phyloP scores from a whole-genome alignment of 2,888 invertebrate species.

The Mythimna ferrago region DNA sequence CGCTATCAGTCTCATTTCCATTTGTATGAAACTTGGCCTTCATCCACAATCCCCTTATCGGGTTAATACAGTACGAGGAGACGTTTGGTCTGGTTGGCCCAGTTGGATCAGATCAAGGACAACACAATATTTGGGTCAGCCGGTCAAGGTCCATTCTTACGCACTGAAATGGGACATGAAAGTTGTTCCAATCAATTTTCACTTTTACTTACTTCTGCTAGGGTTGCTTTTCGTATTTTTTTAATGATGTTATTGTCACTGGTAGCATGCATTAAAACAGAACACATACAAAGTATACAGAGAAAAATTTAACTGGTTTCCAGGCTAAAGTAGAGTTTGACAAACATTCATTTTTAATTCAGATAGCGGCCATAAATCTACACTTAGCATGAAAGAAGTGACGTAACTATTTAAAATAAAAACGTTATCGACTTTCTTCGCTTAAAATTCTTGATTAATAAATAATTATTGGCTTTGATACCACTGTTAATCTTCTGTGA shows the following conservation, averaged over 20 bases:
- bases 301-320: no score
- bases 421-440: background rate
- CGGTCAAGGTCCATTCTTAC: conserved; percentile 47
- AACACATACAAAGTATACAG: no score
- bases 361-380: no score
- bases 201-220: background rate
- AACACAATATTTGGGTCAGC: conserved; percentile 53
- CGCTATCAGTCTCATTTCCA: conserved; percentile 19
- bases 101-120: conserved; percentile 40
- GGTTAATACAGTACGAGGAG: conserved; percentile 25
- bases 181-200: conserved; percentile 4
- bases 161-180: conserved; percentile 13
- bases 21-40: conserved; percentile 38
- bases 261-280: background rate
- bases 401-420: no score
- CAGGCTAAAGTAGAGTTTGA: no score
- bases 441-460: conserved; percentile 2
- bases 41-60: conserved; percentile 41
- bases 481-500: conserved; percentile 8
- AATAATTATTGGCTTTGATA: conserved; percentile 8
- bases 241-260: background rate
- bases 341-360: background rate
- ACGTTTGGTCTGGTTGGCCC: conserved; percentile 12
- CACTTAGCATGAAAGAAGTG: no score
- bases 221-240: background rate